Evolutionary conservation across 2,113 vertebrate species (phyloP).

Genomic region (Circaetus cinerascens): DNA sequence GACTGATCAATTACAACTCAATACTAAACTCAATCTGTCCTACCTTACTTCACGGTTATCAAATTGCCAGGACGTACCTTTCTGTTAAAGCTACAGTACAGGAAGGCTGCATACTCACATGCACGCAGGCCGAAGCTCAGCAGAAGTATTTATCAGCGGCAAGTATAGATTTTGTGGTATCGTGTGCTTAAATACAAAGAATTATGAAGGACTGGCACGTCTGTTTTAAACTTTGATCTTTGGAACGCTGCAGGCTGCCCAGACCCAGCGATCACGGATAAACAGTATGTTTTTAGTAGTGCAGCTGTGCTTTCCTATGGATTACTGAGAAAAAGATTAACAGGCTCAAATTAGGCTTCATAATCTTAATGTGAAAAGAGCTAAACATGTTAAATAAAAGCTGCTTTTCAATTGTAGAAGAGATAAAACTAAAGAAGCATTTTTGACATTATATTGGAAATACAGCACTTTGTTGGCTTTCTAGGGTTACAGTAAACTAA

Average conservation of each 20-base stretch:
- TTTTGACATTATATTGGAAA: not conserved
- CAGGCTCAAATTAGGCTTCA: not conserved
- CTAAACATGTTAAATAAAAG: not conserved
- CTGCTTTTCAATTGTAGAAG: not conserved
- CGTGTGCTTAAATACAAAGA: not conserved
- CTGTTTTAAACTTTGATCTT: conserved; percentile 43
- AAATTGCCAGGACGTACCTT: not conserved
- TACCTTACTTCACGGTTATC: not conserved
- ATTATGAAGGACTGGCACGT: not conserved
- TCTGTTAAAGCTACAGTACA: not conserved
- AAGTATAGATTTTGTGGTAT: not conserved
- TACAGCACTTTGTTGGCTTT: not conserved
- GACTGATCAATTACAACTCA: not conserved
- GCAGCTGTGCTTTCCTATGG: conserved; percentile 36
- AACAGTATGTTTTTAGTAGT: not conserved
- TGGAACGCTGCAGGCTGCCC: conserved; percentile 34
- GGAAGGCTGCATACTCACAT: not conserved
- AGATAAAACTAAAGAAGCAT: not conserved
- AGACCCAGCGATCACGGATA: not conserved
- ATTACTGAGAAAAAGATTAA: conserved; percentile 30
- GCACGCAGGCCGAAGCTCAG: not conserved
- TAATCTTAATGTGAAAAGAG: not conserved
- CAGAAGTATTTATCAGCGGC: not conserved
- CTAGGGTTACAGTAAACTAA: not conserved
- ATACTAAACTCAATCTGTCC: not conserved